Evolutionary conservation across 2,797 vertebrate species (phyloP).

Genomic region (Hypotaenidia philippensis): DNA sequence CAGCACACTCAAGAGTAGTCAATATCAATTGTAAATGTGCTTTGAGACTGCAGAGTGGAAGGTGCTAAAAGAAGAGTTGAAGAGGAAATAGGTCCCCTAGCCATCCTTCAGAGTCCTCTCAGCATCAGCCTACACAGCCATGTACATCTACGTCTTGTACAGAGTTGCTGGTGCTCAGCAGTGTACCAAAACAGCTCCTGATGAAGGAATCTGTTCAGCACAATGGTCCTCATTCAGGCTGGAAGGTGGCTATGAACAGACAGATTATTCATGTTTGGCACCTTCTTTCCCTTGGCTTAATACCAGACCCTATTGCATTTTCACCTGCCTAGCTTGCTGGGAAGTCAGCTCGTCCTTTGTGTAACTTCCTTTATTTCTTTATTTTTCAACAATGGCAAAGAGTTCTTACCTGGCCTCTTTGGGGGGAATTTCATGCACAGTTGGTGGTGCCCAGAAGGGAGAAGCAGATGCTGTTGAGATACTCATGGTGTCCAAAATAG

Average conservation of each 20-base stretch:
- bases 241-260: neutral
- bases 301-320: neutral
- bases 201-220: neutral
- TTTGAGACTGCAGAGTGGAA: neutral
- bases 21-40: neutral
- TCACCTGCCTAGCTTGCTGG: neutral
- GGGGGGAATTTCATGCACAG: slow-evolving; percentile 64
- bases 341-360: neutral
- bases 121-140: neutral
- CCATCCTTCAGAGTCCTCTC: neutral
- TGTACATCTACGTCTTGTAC: neutral
- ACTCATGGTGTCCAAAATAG: slow-evolving; percentile 78
- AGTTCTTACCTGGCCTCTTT: slow-evolving; percentile 68
- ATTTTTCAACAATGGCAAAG: slow-evolving; percentile 61
- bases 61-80: neutral
- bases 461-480: slow-evolving; percentile 66
- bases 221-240: neutral
- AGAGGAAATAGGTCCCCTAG: neutral
- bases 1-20: neutral
- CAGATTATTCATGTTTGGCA: neutral
- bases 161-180: neutral
- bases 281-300: neutral
- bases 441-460: slow-evolving; percentile 77
- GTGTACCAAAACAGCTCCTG: neutral
- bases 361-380: slow-evolving; percentile 65